Evolutionary conservation across 2,113 vertebrate genomes (phyloP).

Genomic region (Myrmophylax atrothorax): DNA sequence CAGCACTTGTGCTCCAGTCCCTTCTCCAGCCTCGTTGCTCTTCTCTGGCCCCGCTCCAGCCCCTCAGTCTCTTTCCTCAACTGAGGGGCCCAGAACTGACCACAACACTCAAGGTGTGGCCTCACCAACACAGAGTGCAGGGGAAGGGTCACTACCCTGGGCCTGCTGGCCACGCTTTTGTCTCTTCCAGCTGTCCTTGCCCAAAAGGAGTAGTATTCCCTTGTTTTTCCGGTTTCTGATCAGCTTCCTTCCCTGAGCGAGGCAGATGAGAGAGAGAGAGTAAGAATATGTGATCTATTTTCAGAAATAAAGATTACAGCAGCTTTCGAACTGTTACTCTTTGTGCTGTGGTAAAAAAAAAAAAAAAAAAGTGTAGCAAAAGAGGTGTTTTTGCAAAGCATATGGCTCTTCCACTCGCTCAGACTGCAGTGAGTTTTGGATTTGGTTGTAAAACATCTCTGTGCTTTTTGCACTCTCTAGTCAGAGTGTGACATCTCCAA

Average conservation of each 20-base stretch:
- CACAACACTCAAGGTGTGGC: too few relatives aligned
- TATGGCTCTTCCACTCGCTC: constrained; percentile 23
- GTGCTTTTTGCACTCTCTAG: constrained; percentile 33
- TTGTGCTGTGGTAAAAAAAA: constrained; percentile 25
- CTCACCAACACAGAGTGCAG: too few relatives aligned
- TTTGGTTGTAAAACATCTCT: constrained; percentile 12
- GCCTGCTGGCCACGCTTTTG: too few relatives aligned
- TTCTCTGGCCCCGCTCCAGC: too few relatives aligned
- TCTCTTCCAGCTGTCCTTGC: background rate
- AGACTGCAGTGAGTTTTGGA: background rate
- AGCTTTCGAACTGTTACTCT: constrained; percentile 38
- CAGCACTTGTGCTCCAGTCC: too few relatives aligned
- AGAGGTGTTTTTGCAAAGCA: constrained; percentile 18
- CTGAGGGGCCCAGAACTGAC: too few relatives aligned
- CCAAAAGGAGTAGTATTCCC: background rate
- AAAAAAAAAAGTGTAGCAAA: background rate
- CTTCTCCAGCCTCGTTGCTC: too few relatives aligned
- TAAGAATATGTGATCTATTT: constrained; percentile 39
- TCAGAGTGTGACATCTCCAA: constrained; percentile 9
- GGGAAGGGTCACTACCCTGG: too few relatives aligned
- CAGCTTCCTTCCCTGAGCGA: background rate
- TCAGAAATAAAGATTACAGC: constrained; percentile 25
- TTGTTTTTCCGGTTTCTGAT: background rate
- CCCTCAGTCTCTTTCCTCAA: too few relatives aligned
- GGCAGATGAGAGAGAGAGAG: constrained; percentile 27